Evolutionary conservation across 2,113 vertebrate genomes (phyloP).

Genomic region (Donacobius atricapilla): DNA sequence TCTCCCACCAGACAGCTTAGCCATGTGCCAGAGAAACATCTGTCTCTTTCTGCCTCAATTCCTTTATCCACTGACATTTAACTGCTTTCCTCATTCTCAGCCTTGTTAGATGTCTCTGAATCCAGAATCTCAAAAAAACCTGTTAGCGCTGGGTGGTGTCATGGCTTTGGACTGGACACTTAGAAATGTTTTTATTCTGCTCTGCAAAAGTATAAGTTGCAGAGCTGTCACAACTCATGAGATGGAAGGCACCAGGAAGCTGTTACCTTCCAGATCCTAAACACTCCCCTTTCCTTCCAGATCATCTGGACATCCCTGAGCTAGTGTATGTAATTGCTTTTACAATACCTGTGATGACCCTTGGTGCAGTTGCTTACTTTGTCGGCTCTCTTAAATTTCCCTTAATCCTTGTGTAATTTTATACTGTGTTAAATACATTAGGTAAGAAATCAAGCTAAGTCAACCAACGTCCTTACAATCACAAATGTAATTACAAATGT

Average conservation of each 20-base stretch:
- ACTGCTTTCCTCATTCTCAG: neutral
- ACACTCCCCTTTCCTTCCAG: neutral
- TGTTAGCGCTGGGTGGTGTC: neutral
- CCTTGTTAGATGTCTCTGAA: neutral
- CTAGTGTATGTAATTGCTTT: neutral
- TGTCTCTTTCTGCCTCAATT: constrained; percentile 27
- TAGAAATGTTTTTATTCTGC: neutral
- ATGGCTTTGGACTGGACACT: neutral
- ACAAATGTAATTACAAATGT: neutral
- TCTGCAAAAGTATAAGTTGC: neutral
- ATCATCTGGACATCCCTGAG: neutral
- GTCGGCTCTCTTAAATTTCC: neutral
- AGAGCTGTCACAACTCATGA: neutral
- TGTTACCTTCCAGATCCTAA: neutral
- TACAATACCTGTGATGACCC: neutral
- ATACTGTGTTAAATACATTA: neutral
- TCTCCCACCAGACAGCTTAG: constrained; percentile 28
- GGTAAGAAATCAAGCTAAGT: neutral
- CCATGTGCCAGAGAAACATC: constrained; percentile 44
- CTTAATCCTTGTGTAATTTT: neutral
- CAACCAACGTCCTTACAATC: neutral
- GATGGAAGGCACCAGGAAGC: neutral
- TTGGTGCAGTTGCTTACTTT: neutral
- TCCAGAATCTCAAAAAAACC: neutral
- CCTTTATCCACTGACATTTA: constrained; percentile 49